Evolutionary conservation across 2,797 vertebrate species (phyloP).

Genomic region (Pseudochaenichthys georgianus): DNA sequence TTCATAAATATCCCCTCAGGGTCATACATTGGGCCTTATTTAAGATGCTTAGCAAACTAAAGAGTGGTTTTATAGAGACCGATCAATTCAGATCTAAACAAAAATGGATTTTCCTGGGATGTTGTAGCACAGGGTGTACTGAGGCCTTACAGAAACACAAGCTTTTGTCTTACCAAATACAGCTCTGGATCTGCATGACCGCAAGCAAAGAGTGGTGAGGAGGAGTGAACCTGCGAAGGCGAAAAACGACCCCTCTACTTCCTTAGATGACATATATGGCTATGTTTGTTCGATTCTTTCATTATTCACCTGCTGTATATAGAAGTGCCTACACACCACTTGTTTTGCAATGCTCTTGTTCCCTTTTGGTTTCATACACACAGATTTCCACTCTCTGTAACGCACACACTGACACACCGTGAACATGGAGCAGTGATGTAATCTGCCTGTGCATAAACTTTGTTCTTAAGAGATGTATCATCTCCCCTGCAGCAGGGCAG

Average conservation of each 20-base stretch:
- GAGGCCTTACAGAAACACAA: not conserved
- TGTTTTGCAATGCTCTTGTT: not conserved
- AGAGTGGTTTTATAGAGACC: not conserved
- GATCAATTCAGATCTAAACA: constrained; percentile 14
- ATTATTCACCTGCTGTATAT: constrained; percentile 34
- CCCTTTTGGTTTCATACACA: not conserved
- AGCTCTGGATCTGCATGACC: constrained; percentile 3
- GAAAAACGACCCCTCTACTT: not conserved
- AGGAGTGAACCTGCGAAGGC: constrained; percentile 17
- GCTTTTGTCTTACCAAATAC: constrained; percentile 5
- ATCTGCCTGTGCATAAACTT: constrained; percentile 42
- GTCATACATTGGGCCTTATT: not conserved
- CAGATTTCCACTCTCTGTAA: constrained; percentile 10
- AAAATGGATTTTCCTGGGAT: not conserved
- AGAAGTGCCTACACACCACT: constrained; percentile 14
- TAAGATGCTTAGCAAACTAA: constrained; percentile 14
- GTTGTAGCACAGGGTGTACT: not conserved
- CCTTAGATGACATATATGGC: not conserved
- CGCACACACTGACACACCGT: not conserved
- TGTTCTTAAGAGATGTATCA: constrained; percentile 52
- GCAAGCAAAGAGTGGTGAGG: constrained; percentile 10
- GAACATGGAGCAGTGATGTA: constrained; percentile 33
- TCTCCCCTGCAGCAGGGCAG: constrained; percentile 32
- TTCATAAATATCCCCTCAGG: not conserved
- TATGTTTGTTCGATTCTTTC: constrained; percentile 27